Evolutionary conservation across 2,888 invertebrate species (phyloP), one percentile per base, ranked within the genome.

Genomic region (Eupithecia subfuscata): DNA sequence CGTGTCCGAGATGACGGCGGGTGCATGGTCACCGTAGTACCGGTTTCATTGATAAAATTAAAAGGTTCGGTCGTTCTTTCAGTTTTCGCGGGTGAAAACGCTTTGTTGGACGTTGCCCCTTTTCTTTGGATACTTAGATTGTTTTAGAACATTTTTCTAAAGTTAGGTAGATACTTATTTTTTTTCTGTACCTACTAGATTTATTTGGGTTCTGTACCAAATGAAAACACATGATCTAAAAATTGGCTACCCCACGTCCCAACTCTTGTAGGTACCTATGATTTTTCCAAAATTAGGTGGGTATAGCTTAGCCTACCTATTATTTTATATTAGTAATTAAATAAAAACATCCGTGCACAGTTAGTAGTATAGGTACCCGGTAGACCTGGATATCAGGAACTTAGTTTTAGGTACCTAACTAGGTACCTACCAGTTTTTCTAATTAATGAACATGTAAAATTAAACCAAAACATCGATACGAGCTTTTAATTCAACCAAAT

Each of bases 1-100:
- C 87, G 82, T 82, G 86, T 87, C 87, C 86, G 84, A 85, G 84
- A 84, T 82, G 83, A 82, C 80, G 72, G 22, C 78, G 78, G 72
- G 78, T 77, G 78, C 79, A 74, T 80, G 79, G 80, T 76, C 80
- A 79, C 77, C 79, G 77, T 77, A 75, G 63, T 76, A 74, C 75
- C 70, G 70, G 74, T 75, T 75, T 74, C 75, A 77, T 75, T 75
- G 75, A 74, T 75, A 74, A 71, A 76, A 73, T 77, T 70, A 75
- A 77, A 77, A 75, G 52, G 73, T 75, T 75, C 65, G 64, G 34
- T 64, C 72, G 70, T 73, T 77, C 77, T 75, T 75, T 75, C 70
- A 77, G 73, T 75, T 77, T 74, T 74, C 72, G 37, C 37, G 71
- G 69, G 69, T 22, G 43, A 67, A 77, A 69, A 65, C 72, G 69